phyloP scores from a whole-genome alignment of 2,113 vertebrate genomes.

The Gnathonemus echidnorhynchus region DNA sequence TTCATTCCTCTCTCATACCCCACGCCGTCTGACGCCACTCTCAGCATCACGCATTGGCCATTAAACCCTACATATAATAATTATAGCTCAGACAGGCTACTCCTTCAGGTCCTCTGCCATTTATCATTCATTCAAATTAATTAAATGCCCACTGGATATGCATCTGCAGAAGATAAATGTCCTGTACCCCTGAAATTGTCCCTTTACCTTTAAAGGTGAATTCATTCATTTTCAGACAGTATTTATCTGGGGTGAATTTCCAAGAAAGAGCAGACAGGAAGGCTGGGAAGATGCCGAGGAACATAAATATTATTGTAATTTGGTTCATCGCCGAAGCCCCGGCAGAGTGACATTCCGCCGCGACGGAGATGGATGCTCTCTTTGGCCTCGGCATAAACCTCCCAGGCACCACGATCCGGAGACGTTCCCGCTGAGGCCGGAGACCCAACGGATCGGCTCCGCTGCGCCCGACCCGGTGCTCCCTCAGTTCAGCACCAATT shows the following conservation, averaged over 20 bases:
- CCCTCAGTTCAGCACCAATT: neutral
- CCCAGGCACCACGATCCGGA: neutral
- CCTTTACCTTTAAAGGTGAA: slow-evolving; percentile 11
- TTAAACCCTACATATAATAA: slow-evolving; percentile 2
- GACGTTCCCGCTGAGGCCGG: too few species aligned
- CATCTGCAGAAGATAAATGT: slow-evolving; percentile 1
- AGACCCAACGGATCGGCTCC: neutral
- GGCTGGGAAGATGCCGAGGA: neutral
- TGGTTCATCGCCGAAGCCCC: neutral
- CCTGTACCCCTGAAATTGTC: neutral
- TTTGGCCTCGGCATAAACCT: neutral
- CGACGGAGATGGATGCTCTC: neutral
- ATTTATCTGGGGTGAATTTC: neutral
- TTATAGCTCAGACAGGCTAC: neutral
- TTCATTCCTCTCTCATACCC: neutral
- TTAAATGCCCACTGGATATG: neutral
- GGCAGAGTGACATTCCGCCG: neutral
- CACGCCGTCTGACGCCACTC: neutral
- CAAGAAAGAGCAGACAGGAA: neutral
- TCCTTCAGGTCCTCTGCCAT: neutral
- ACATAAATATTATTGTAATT: slow-evolving; percentile 25
- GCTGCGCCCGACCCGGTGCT: neutral
- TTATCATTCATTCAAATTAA: slow-evolving; percentile 14
- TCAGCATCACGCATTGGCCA: neutral
- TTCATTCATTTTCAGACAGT: slow-evolving; percentile 10